Base-by-base conservation (phyloP, 2,797 vertebrate species). In the Setipinna tenuifilis region DNA sequence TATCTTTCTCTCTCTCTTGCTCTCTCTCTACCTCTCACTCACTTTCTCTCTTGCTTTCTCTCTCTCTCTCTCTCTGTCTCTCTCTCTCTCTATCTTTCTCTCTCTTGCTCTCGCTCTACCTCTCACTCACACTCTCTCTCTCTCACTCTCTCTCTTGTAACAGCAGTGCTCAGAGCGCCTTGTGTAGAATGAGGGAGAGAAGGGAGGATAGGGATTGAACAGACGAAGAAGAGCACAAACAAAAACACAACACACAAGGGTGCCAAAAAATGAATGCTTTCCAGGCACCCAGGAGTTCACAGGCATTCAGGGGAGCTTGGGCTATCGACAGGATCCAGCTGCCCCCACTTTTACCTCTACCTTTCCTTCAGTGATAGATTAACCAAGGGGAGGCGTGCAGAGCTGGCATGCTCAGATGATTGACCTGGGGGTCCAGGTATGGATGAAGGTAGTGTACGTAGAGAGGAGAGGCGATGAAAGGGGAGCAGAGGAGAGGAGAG, bases 171-270 rank as follows among this genome's bases (percentile, higher is more conserved):
- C 71, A 78, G 6, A 44, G 31, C 71, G 31, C 71, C 71, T 21
- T 41, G 71, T 83, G 83, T 78, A 62, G 21, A 57, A 19, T 78
- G 59, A 71, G 57, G 3, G 80, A 75, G 80, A 75, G 16, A n/a
- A 3, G 35, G 28, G 31, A 1, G n/a, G 28, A 14, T 10, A 21
- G 10, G 88, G 88, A 92, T 91, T 11, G 35, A 59, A 82, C 6
- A 81, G 21, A 11, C 41, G 28, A 23, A 41, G 35, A 41, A 5
- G 19, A 35, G 28, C 44, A 81, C 19, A 89, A 88, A 90, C 50
- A 54, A 91, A 88, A 91, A 92, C 89, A 92, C 90, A 88, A 88
- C 85, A 85, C 90, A 75, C 68, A 35, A 7, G 28, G 31, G 35
- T 78, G 71, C 17, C 71, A 78, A 78, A 78, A 78, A 21, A 44